Evolutionary conservation across 2,888 invertebrate species (phyloP), one percentile per base, ranked within the genome.

Genomic region (Andrena fulva): DNA sequence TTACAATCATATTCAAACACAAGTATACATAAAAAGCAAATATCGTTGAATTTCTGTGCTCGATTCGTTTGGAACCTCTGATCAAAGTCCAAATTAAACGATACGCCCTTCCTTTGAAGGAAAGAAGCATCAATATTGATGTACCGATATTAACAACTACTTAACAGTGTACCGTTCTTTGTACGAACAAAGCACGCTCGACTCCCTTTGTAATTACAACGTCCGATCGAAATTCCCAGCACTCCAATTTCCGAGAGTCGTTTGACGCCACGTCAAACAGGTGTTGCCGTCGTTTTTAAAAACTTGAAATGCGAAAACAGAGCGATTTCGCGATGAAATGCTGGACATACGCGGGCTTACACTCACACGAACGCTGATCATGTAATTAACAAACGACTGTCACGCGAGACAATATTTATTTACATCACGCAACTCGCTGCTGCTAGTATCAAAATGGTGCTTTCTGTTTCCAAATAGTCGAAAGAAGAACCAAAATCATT

Each of bases 351-450:
- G 1, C 5, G 56, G 12, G n/a, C 10, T 5, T 6, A 8, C 69
- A 16, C 4, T 20, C 12, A 2, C 12, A 12, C 29, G 20, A 29
- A 56, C 20, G 6, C 42, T 12, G 8, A 73, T 12, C 16, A 35
- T 29, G 5, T 54, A 63, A 75, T 63, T 68, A 54, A 75, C 42
- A 75, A 69, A 62, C 52, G n/a, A 54, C 68, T 10, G 16, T 16
- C 35, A 16, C 20, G 8, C 12, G 42, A 52, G 12, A 20, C 31
- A 20, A 29, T 31, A 35, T 50, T 67, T 67, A 52, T 54, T 60
- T 52, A 20, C 6, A 24, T 12, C 20, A 12, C n/a, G 20, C 27
- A 7, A 27, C 10, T 42, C 42, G 42, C 16, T 16, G 42, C 42
- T 42, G 42, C 42, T 5, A 5, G 16, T 42, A 42, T 1, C 16